These are phyloP conservation scores for Sebastes nivosus DNA, from an alignment of 2,797 vertebrate genomes.

Conservation along the genomic window DNA sequence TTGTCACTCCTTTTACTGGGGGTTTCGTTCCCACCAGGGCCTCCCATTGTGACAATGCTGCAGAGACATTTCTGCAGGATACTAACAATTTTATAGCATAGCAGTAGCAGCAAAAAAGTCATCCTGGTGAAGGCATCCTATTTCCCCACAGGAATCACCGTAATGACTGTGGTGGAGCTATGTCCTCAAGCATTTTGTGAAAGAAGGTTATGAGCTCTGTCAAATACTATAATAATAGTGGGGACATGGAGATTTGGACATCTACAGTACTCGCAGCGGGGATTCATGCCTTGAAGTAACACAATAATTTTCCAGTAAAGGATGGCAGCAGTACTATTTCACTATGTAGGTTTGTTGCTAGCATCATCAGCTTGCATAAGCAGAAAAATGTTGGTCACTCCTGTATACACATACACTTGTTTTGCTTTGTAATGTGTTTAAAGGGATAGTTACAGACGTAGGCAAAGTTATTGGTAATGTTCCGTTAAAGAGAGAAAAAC, in stretches of 20 bases:
- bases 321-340: background rate
- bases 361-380: background rate
- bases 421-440: background rate
- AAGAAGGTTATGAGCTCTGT: conserved; percentile 16
- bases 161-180: conserved; percentile 10
- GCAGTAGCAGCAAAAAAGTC: background rate
- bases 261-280: background rate
- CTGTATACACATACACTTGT: background rate
- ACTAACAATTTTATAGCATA: conserved; percentile 24
- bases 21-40: conserved; percentile 27
- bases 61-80: conserved; percentile 36
- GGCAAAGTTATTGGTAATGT: too few species aligned
- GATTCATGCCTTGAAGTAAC: conserved; percentile 8
- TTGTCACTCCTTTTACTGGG: conserved; percentile 8
- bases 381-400: background rate
- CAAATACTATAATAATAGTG: background rate
- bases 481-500: too few species aligned
- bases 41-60: conserved; percentile 18
- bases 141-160: background rate
- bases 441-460: too few species aligned
- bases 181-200: conserved; percentile 14
- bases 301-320: background rate
- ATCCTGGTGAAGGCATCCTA: conserved; percentile 1
- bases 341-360: background rate
- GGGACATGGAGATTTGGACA: conserved; percentile 13